Conservation (phyloP, 2,888 invertebrate species). For the Dorcus parallelipipedus region DNA sequence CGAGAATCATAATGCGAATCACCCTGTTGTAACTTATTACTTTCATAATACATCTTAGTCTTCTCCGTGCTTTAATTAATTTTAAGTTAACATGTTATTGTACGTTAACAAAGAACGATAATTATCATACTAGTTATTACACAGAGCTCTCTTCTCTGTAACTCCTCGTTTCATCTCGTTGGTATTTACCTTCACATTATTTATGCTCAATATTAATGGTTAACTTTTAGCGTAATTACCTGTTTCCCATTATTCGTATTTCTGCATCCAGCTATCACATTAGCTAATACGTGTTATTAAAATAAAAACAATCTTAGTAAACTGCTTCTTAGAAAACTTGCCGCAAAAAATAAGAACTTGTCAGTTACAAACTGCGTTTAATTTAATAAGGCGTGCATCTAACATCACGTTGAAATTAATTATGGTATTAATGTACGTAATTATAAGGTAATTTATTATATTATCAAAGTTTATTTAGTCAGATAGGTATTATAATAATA, state of each 20-base stretch:
- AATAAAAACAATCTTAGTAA: not conserved
- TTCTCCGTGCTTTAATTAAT: too few species aligned
- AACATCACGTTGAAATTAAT: slow-evolving; percentile 13
- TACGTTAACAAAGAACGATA: too few species aligned
- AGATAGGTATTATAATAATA: too few species aligned
- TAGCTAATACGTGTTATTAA: slow-evolving; percentile 6
- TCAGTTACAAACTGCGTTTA: slow-evolving; percentile 2
- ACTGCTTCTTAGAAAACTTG: not conserved
- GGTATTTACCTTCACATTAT: not conserved
- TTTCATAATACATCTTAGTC: too few species aligned
- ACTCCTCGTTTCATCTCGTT: too few species aligned
- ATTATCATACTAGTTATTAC: too few species aligned
- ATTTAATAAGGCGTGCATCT: slow-evolving; percentile 5
- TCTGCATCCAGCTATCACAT: slow-evolving; percentile 1
- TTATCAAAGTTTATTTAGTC: not conserved
- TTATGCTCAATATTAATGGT: slow-evolving; percentile 1
- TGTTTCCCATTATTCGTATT: slow-evolving; percentile 2
- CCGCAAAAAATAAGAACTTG: not conserved
- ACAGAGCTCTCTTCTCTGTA: too few species aligned
- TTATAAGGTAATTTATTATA: slow-evolving; percentile 14
- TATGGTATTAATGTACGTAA: slow-evolving; percentile 17
- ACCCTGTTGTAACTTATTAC: too few species aligned
- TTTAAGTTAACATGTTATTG: too few species aligned
- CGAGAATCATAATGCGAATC: too few species aligned
- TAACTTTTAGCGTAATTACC: slow-evolving; percentile 6